phyloP scores from a whole-genome alignment of 1,140 invertebrate species.

The Agraylea sexmaculata region DNA sequence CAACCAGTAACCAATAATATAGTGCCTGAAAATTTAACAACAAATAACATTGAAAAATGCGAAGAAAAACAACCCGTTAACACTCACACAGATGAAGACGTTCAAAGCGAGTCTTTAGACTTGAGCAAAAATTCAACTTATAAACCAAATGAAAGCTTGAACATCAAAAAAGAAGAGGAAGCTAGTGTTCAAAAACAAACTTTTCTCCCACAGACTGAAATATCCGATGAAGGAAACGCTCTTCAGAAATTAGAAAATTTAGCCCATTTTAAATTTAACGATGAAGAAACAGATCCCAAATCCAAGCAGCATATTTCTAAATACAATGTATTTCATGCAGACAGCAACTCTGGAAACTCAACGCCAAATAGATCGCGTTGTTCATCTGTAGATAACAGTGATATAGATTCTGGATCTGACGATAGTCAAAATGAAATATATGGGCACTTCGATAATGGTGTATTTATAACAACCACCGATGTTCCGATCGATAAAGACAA shows the following conservation, averaged over 20 bases:
- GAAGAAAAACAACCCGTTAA: too few species aligned
- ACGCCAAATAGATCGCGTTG: slow-evolving; percentile 38
- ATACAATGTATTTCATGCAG: slow-evolving; percentile 8
- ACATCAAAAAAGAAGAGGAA: too few species aligned
- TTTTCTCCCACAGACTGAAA: too few species aligned
- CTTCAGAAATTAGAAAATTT: slow-evolving; percentile 68
- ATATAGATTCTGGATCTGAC: slow-evolving; percentile 40
- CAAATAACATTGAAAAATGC: too few species aligned
- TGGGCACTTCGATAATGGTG: slow-evolving; percentile 59
- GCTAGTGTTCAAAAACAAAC: too few species aligned
- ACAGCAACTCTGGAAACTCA: slow-evolving; percentile 4
- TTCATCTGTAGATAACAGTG: slow-evolving; percentile 44
- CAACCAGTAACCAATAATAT: too few species aligned
- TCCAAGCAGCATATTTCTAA: slow-evolving; percentile 4
- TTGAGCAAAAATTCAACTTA: too few species aligned
- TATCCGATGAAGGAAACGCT: slow-evolving; percentile 58
- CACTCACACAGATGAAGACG: too few species aligned
- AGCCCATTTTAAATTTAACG: slow-evolving; percentile 63
- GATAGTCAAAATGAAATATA: slow-evolving; percentile 48
- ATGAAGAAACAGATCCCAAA: slow-evolving; percentile 32
- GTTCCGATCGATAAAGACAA: slow-evolving; percentile 70
- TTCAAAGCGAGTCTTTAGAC: too few species aligned
- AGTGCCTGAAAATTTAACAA: too few species aligned
- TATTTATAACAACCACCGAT: slow-evolving; percentile 60
- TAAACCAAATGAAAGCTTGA: too few species aligned